Evolutionary conservation across 1,140 invertebrate species (phyloP).

Genomic region (Odontomachus brunneus): DNA sequence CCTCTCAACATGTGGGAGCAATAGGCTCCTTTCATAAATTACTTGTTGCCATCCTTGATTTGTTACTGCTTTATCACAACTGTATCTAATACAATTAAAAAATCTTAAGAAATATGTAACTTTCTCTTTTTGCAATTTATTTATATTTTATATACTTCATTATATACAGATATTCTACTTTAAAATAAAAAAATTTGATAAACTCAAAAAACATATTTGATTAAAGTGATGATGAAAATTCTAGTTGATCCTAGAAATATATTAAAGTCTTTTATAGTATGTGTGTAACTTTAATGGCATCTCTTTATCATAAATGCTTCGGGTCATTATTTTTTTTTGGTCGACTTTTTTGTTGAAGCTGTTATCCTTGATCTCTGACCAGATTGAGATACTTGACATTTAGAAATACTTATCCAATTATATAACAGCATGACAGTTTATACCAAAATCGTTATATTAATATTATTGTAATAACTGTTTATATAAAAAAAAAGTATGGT

Average conservation of each 20-base stretch:
- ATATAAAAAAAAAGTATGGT: too few species aligned
- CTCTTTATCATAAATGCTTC: not conserved
- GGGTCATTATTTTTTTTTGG: slow-evolving; percentile 21
- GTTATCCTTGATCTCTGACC: slow-evolving; percentile 33
- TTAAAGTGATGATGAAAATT: not conserved
- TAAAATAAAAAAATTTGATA: not conserved
- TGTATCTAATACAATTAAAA: not conserved
- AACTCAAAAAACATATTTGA: not conserved
- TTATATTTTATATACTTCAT: slow-evolving; percentile 14
- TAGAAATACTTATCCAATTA: not conserved
- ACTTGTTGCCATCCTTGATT: not conserved
- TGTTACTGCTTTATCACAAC: not conserved
- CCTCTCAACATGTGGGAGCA: slow-evolving; percentile 35
- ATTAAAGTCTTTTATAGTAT: slow-evolving; percentile 3
- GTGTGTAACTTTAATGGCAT: not conserved
- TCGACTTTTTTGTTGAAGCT: not conserved
- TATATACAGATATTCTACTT: not conserved
- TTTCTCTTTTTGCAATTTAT: slow-evolving; percentile 11
- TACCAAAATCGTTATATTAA: slow-evolving; percentile 14
- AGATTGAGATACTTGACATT: not conserved
- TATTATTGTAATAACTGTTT: not conserved
- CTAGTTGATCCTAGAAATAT: not conserved
- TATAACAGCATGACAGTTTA: not conserved
- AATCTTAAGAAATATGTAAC: slow-evolving; percentile 12
- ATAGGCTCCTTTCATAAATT: slow-evolving; percentile 13